Base-by-base conservation (phyloP, 1,140 invertebrate genomes). In the Drosophila nebulosa region DNA sequence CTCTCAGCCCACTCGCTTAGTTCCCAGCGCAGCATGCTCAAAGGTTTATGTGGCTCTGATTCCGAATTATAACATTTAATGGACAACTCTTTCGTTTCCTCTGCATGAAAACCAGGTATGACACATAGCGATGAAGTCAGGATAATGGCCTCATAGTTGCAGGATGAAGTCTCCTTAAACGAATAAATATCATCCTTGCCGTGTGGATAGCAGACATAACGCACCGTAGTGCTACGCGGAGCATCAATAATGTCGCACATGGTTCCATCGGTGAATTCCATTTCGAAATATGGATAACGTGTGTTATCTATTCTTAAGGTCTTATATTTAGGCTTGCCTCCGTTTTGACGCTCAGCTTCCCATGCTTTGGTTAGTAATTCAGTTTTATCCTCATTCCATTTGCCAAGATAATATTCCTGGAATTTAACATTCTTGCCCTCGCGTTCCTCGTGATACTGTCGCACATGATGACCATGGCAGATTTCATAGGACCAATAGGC, bases 401-500 rank as follows among this genome's bases (percentile, higher is more conserved):
- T 94, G 0, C 97, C 97, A 3, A 98, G 92, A 73, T 93, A 95
- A 89, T 95, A 98, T 88, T 98, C 96, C 90, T 98, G 96, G 0
- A 95, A 91, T 90, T 95, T 96, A 0, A 95, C 93, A 85, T 95
- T 95, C 88, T 96, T 97, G n/a, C 93, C 96, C 92, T 98, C 97
- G 70, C 97, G 94, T 80, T 98, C 97, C 92, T 99, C 98, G 91
- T 99, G 98, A 92, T 98, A 99, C 89, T 99, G 98, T 9, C 96
- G 93, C 2, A 99, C 94, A 91, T 96, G 95, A 74, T 94, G 93
- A 4, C 98, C 98, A 93, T 99, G 98, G 90, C 98, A 99, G 7
- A 99, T 93, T 92, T 99, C 98, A 93, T 99, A 99, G 0, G 96
- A 98, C 98, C 98, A 99, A 91, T 98, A 99, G 39, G 95, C 95